A percentile compares a stretch with the other conserved stretches of the same genome.
phyloP scores from a whole-genome alignment of 2,888 invertebrate species.

The Aplocera efformata region DNA sequence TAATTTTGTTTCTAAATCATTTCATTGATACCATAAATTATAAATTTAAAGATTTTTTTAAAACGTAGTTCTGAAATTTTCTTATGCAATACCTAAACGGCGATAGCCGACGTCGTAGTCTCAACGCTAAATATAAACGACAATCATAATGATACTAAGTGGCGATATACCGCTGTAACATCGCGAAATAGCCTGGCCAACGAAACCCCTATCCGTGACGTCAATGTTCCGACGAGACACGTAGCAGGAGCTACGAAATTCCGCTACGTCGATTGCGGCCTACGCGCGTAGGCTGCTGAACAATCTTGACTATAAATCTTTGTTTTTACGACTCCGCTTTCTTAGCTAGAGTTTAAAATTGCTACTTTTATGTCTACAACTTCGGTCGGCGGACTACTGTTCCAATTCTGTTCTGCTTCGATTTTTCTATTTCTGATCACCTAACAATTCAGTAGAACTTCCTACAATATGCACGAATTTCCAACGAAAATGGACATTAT shows the following conservation, averaged over 20 bases:
- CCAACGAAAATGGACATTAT: conserved; percentile 21
- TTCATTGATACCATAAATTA: too few species aligned
- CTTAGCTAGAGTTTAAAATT: conserved; percentile 19
- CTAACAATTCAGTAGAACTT: conserved; percentile 17
- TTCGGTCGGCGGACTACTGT: conserved; percentile 3
- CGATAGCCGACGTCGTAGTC: conserved; percentile 10
- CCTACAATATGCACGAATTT: conserved; percentile 20
- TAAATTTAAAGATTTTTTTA: too few species aligned
- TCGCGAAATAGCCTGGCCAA: conserved; percentile 35
- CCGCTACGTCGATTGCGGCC: conserved; percentile 27
- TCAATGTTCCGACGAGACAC: conserved; percentile 32
- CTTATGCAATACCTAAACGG: conserved; percentile 11
- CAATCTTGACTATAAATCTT: conserved; percentile 20
- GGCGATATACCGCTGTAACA: conserved; percentile 19
- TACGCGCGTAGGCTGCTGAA: conserved; percentile 28
- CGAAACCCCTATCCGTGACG: conserved; percentile 38
- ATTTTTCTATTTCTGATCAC: conserved; percentile 17
- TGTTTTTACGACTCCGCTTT: conserved; percentile 22
- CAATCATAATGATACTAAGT: conserved; percentile 18
- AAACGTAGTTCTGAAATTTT: conserved; percentile 1
- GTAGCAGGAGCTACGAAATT: conserved; percentile 47
- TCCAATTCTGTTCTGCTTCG: conserved; percentile 10
- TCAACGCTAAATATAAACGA: conserved; percentile 7
- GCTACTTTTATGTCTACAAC: conserved; percentile 12
- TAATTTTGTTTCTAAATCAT: too few species aligned